Base-by-base conservation (phyloP, 2,888 invertebrate genomes). In the Epinotia brunnichana region DNA sequence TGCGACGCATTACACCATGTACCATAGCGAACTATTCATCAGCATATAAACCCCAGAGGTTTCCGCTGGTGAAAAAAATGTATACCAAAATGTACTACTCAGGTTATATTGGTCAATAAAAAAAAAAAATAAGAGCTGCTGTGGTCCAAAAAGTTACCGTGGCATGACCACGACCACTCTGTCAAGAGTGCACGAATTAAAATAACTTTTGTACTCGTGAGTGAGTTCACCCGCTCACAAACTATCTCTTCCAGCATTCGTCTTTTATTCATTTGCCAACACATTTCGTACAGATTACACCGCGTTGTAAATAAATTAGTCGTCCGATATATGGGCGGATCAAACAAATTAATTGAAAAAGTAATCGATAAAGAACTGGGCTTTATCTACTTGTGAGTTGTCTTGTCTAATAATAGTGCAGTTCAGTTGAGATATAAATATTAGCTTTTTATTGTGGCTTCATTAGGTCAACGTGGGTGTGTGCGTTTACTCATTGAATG, bases 231-330 rank as follows among this genome's bases (percentile, higher is more conserved):
- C n/a, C 41, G 15, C 39, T 64, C 15, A 24, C 17, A 35, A 2
- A 21, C 21, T 80, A 80, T 78, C 80, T 82, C 78, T 81, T 81
- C 74, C 80, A 85, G 88, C 77, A 80, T 48, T 24, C 11, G 19
- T 21, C 41, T 53, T 51, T 39, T 19, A 41, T 62, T 68, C 41
- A 35, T 51, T 44, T 61, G n/a, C 60, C 39, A 63, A 73, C 73
- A 51, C 73, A 53, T 73, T 69, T 68, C 69, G 63, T 69, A 63
- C 73, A 68, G 73, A 73, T 73, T 73, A 73, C 62, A 73, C 66
- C 66, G 69, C 77, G 81, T 80, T 83, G 83, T 81, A 85, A 85
- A 85, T 87, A 85, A 83, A 84, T 82, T 82, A 82, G 76, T 81
- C 80, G 76, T 73, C 74, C 72, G 68, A 69, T 79, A 79, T 76